These are phyloP conservation scores for Malachius bipustulatus DNA, from an alignment of 2,888 invertebrate genomes.

Conservation along the genomic window DNA sequence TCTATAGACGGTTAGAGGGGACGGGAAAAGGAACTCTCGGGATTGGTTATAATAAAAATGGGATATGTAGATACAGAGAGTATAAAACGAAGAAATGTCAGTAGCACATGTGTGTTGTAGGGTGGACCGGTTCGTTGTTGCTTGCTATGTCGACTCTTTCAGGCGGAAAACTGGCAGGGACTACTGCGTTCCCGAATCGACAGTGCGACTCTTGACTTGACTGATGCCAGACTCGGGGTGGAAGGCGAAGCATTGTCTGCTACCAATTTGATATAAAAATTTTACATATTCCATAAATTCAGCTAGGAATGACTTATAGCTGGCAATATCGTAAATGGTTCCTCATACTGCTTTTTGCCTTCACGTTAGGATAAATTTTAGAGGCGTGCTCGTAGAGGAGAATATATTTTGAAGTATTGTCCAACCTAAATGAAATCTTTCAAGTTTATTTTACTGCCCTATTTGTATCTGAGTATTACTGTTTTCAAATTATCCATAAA, in stretches of 20 bases:
- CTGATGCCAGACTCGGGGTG: conserved; percentile 29
- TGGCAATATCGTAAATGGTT: no score
- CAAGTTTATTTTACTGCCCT: no score
- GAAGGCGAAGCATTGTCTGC: neutral
- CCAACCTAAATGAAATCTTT: no score
- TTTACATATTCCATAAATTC: no score
- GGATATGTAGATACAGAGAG: conserved; percentile 37
- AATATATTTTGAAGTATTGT: no score
- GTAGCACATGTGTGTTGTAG: conserved; percentile 34
- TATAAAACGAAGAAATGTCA: conserved; percentile 36
- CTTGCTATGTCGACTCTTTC: neutral
- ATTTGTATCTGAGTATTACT: no score
- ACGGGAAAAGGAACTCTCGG: conserved; percentile 30
- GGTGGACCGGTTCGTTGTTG: conserved; percentile 23
- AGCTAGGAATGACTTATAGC: no score
- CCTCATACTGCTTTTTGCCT: no score
- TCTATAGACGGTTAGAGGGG: conserved; percentile 28
- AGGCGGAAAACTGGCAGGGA: conserved; percentile 20
- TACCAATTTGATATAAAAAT: no score
- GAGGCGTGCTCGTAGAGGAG: no score
- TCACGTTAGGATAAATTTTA: no score
- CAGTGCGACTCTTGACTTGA: conserved; percentile 31
- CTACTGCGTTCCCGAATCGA: conserved; percentile 26
- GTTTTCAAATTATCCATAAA: no score
- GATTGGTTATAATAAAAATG: conserved; percentile 38